Percentiles rank a stretch among this genome's conserved stretches.
Evolutionary conservation across 2,888 invertebrate species (phyloP).

Genomic region (Galeruca laticollis): DNA sequence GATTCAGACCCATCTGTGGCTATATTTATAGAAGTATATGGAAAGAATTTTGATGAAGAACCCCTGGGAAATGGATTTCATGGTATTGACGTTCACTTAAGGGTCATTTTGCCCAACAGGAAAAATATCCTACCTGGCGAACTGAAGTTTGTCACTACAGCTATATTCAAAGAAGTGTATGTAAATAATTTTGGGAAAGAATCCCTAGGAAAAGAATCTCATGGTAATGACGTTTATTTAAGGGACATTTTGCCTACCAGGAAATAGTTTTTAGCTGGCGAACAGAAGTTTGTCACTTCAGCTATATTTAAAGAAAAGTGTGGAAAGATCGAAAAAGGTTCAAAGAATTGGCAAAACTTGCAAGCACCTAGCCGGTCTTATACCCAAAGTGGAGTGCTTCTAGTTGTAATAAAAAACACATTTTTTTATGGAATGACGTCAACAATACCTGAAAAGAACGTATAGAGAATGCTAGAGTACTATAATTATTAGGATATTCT

Average conservation of each 20-base stretch:
- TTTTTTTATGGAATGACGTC: constrained; percentile 82
- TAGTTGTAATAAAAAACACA: constrained; percentile 96
- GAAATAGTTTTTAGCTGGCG: constrained; percentile 88
- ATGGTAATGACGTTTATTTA: constrained; percentile 85
- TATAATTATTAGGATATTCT: constrained; percentile 93
- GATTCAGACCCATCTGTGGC: too few species aligned
- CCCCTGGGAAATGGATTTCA: too few species aligned
- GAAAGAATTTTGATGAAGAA: too few species aligned
- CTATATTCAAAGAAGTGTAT: too few species aligned
- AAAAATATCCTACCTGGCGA: too few species aligned
- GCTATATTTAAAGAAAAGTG: constrained; percentile 97
- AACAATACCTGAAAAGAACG: constrained; percentile 73
- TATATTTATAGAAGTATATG: too few species aligned
- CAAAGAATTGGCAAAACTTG: constrained; percentile 45
- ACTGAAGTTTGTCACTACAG: too few species aligned
- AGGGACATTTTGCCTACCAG: constrained; percentile 96
- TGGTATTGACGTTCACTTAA: too few species aligned
- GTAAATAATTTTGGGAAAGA: too few species aligned
- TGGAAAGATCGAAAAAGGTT: constrained; percentile 77
- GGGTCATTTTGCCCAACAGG: too few species aligned
- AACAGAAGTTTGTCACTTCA: constrained; percentile 90
- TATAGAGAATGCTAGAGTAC: constrained; percentile 81
- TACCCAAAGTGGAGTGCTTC: constrained; percentile 93
- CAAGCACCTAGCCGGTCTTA: constrained; percentile 69
- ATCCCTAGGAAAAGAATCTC: constrained; percentile 75